A percentile compares a stretch with the other conserved stretches of the same genome.
These are phyloP conservation scores for Apis mellifera DNA, from an alignment of 1,140 invertebrate species.

Conservation along the genomic window DNA sequence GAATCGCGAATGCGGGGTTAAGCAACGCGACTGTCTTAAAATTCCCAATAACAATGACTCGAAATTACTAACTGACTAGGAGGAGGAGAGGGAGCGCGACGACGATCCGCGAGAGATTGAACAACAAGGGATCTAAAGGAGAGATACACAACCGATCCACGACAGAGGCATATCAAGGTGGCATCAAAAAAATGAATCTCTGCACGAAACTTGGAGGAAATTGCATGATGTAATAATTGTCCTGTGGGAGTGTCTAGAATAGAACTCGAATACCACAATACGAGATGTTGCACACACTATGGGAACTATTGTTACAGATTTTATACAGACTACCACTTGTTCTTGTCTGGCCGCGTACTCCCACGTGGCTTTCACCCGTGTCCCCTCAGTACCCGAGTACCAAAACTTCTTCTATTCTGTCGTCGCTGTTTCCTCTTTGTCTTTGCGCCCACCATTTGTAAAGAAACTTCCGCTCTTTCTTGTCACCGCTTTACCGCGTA, in stretches of 20 bases:
- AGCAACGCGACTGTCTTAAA: slow-evolving; percentile 11
- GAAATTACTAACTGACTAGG: background rate
- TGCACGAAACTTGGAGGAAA: slow-evolving; percentile 73
- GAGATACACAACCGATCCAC: slow-evolving; percentile 54
- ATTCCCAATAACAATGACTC: slow-evolving; percentile 25
- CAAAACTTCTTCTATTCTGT: slow-evolving; percentile 56
- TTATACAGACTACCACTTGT: slow-evolving; percentile 78
- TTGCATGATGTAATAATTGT: slow-evolving; percentile 81
- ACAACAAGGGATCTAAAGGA: background rate
- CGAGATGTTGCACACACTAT: slow-evolving; percentile 77
- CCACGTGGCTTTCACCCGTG: slow-evolving; percentile 81
- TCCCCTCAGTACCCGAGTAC: slow-evolving; percentile 71
- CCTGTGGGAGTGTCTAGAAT: slow-evolving; percentile 77
- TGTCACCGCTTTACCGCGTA: slow-evolving; percentile 20
- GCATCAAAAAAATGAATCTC: slow-evolving; percentile 46
- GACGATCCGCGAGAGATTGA: slow-evolving; percentile 10
- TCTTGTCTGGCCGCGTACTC: slow-evolving; percentile 69
- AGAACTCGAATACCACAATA: slow-evolving; percentile 74
- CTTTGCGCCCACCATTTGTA: background rate
- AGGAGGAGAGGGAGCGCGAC: background rate
- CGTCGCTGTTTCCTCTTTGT: slow-evolving; percentile 25
- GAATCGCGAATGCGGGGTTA: background rate
- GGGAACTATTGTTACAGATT: slow-evolving; percentile 81
- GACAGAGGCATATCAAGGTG: slow-evolving; percentile 52
- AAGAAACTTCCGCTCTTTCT: slow-evolving; percentile 50